Percentiles rank a stretch among this genome's conserved stretches.
Conservation (phyloP, 2,113 vertebrate species). For the Alethe castanea region DNA sequence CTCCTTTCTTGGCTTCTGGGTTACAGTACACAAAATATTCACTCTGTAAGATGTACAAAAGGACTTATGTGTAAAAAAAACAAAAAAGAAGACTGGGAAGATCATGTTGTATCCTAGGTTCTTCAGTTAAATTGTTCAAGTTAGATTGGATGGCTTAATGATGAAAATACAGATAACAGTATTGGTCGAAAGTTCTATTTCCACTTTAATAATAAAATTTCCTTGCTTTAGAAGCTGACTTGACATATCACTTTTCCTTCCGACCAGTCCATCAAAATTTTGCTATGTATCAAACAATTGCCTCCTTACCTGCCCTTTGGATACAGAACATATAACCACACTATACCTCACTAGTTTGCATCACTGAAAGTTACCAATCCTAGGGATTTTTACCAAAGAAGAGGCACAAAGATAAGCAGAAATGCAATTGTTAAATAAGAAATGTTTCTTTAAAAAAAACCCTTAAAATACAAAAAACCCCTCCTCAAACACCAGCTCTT, state of each 20-base stretch:
- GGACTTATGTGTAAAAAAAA: background rate
- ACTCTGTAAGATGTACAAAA: background rate
- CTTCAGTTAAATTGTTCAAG: background rate
- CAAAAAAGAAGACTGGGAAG: background rate
- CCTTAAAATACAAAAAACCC: background rate
- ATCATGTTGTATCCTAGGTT: background rate
- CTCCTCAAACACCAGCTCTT: background rate
- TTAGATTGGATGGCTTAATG: background rate
- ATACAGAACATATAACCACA: background rate
- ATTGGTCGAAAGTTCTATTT: background rate
- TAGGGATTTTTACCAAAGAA: background rate
- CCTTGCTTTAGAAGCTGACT: background rate
- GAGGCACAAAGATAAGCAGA: background rate
- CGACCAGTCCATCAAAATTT: background rate
- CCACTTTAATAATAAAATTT: background rate
- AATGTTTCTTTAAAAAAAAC: background rate
- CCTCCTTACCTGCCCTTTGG: background rate
- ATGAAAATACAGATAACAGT: background rate
- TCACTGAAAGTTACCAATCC: background rate
- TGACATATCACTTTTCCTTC: background rate
- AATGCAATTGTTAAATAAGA: background rate
- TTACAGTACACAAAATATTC: background rate
- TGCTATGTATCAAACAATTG: fast-evolving
- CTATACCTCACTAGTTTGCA: background rate
- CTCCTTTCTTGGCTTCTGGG: background rate